Base-by-base conservation (phyloP, 1,140 invertebrate genomes). In the Nebria ingens region DNA sequence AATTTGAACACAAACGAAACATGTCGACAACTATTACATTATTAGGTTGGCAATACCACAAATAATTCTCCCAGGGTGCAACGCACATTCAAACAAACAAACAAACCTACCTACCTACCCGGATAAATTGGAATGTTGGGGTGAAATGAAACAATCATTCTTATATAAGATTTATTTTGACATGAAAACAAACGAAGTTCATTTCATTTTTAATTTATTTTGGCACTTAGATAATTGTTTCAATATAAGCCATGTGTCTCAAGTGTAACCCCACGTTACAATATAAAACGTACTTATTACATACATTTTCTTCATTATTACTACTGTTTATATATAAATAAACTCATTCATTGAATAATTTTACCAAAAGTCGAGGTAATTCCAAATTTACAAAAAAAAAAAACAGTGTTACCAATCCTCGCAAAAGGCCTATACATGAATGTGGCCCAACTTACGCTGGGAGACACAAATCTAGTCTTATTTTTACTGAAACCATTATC, bases 21-120 rank as follows among this genome's bases (percentile, higher is more conserved):
- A 34, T 34, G 6, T 34, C n/a, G 25, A 45, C 15, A 17, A 17
- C 40, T 45, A 45, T 45, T 45, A 45, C 40, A 45, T 45, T 45
- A 45, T 45, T 12, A 61, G 64, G 62, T 64, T 66, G 63, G 68
- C 65, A 65, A 67, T 70, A 62, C 61, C 62, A 40, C 53, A 56
- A 52, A 52, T 54, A 22, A 20, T 52, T 51, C 45, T 52, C 49
- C 9, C 22, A 34, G 25, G n/a, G 6, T 34, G 6, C 6, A 9
- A 9, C 6, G 25, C n/a, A n/a, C 25, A 9, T 34, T 34, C n/a
- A n/a, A 34, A 34, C n/a, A 9, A 9, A 34, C 6, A 6, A 34
- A 34, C 6, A 34, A 34, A 34, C 25, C n/a, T n/a, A n/a, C n/a
- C n/a, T n/a, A n/a, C n/a, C n/a, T n/a, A n/a, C n/a, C n/a, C n/a